These are phyloP conservation scores for Chloroceryle amazona DNA, from an alignment of 2,797 vertebrate species.

Conservation along the genomic window DNA sequence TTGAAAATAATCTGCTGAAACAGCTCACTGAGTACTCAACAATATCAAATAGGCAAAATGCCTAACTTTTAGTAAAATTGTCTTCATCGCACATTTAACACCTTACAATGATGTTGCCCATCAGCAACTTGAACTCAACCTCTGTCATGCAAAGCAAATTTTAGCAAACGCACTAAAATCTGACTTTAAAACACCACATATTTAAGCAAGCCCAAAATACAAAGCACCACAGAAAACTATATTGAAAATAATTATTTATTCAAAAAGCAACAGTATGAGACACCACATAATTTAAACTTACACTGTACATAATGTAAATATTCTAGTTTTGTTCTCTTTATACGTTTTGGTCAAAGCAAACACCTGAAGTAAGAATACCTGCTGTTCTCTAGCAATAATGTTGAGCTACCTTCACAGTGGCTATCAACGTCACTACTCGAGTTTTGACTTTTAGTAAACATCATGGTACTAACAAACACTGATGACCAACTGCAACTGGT, in stretches of 20 bases:
- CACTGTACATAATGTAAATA: fast-evolving
- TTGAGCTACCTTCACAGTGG: neutral
- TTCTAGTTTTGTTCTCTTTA: neutral
- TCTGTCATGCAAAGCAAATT: neutral
- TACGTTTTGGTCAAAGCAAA: neutral
- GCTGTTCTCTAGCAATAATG: fast-evolving
- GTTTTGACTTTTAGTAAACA: neutral
- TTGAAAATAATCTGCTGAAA: neutral
- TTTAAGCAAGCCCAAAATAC: neutral
- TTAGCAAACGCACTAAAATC: neutral
- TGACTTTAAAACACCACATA: fast-evolving
- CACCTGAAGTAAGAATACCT: neutral
- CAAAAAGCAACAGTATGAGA: neutral
- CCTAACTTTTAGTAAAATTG: neutral
- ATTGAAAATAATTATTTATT: conserved; percentile 14
- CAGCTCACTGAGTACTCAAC: neutral
- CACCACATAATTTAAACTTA: neutral
- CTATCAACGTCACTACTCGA: fast-evolving
- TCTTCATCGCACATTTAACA: too few species aligned
- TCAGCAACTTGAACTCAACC: neutral
- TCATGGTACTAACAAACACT: neutral
- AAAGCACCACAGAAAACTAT: neutral
- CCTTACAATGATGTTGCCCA: neutral
- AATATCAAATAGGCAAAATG: neutral
- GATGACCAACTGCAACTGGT: neutral